Conservation (phyloP, 2,113 vertebrate species). For the Poeciliopsis prolifica region DNA sequence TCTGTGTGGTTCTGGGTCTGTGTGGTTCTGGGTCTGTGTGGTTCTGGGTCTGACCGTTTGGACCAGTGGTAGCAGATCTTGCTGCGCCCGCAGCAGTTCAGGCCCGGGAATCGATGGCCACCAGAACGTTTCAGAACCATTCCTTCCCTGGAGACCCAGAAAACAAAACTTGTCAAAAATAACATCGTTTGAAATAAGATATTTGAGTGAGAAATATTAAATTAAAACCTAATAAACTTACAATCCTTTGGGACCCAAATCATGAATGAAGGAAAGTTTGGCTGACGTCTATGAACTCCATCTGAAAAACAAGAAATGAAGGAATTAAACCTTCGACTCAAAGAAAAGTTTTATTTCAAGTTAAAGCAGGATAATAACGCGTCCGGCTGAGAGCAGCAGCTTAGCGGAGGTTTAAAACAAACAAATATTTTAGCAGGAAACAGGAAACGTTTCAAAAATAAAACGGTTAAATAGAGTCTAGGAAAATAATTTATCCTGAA, state of each 20-base stretch:
- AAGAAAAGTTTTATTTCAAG: not conserved
- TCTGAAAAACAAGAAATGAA: conserved; percentile 71
- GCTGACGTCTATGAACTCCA: conserved; percentile 94
- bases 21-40: no score
- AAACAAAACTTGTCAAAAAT: not conserved
- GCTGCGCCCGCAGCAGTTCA: conserved; percentile 94
- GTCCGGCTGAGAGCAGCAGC: no score
- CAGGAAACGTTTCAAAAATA: not conserved
- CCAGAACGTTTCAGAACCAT: conserved; percentile 93
- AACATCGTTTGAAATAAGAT: no score
- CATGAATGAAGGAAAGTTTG: conserved; percentile 95
- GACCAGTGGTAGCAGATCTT: conserved; percentile 96
- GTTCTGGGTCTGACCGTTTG: conserved; percentile 84
- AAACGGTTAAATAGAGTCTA: no score
- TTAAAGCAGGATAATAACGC: not conserved
- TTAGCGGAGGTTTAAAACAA: no score
- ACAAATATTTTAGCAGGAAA: not conserved
- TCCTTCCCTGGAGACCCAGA: conserved; percentile 85
- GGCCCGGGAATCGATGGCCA: conserved; percentile 92
- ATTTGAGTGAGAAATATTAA: no score
- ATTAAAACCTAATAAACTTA: conserved; percentile 74
- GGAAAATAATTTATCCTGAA: no score
- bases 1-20: no score
- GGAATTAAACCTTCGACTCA: not conserved
- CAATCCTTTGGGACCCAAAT: conserved; percentile 97